phyloP scores from a whole-genome alignment of 1,140 invertebrate genomes.

The Drosophila willistoni region DNA sequence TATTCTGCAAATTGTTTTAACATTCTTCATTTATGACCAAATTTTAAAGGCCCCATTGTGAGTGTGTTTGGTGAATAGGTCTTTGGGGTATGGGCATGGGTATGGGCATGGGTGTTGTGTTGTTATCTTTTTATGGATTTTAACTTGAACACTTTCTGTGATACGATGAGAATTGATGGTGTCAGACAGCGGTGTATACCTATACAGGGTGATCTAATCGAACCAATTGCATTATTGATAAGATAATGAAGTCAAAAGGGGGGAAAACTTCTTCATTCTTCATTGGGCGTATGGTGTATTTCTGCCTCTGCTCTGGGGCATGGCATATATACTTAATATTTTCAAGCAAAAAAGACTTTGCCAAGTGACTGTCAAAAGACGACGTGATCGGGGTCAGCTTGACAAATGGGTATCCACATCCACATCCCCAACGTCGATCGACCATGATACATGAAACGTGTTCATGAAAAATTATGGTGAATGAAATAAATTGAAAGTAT shows the following conservation, averaged over 20 bases:
- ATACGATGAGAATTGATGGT: constrained; percentile 9
- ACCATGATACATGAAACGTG: neutral
- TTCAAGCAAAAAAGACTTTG: constrained; percentile 34
- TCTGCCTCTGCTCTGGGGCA: neutral
- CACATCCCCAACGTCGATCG: constrained; percentile 6
- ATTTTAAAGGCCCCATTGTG: constrained; percentile 9
- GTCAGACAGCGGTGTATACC: neutral
- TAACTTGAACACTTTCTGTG: constrained; percentile 2
- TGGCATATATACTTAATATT: neutral
- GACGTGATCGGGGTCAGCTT: constrained; percentile 30
- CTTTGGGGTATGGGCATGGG: neutral
- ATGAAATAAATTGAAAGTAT: constrained; percentile 13
- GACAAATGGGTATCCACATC: constrained; percentile 34
- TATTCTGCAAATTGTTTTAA: neutral
- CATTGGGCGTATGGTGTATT: neutral
- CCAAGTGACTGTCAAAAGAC: constrained; percentile 25
- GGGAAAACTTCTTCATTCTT: constrained; percentile 1
- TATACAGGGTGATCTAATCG: constrained; percentile 37
- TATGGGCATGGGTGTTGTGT: neutral
- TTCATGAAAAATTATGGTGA: constrained; percentile 12
- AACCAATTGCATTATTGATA: constrained; percentile 39
- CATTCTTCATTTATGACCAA: constrained; percentile 9
- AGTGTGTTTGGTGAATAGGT: neutral
- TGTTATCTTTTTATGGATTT: constrained; percentile 17
- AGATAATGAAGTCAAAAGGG: constrained; percentile 23